Evolutionary conservation across 2,888 invertebrate species (phyloP).

Genomic region (Pyrochroa serraticornis): DNA sequence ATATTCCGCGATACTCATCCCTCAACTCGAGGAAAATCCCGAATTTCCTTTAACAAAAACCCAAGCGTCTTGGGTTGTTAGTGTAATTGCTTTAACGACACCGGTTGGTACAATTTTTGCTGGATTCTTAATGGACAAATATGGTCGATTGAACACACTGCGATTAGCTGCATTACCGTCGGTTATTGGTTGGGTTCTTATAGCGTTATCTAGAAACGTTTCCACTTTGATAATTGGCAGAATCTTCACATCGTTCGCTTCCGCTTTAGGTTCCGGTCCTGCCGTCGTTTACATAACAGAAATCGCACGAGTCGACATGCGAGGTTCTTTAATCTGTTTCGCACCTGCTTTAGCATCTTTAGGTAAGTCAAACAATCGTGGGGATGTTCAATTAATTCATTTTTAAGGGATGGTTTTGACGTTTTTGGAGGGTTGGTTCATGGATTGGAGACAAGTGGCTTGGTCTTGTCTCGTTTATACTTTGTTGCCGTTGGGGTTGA

Average conservation of each 20-base stretch:
- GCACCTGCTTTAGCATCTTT: too few species aligned
- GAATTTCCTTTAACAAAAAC: constrained; percentile 35
- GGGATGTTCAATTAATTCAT: too few species aligned
- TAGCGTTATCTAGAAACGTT: background rate
- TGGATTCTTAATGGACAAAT: background rate
- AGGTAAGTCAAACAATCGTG: too few species aligned
- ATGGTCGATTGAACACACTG: background rate
- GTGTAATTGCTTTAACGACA: background rate
- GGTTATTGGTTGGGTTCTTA: background rate
- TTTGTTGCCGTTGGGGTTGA: constrained; percentile 59
- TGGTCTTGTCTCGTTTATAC: constrained; percentile 63
- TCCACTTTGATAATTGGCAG: background rate
- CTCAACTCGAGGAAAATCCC: constrained; percentile 55
- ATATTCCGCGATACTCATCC: constrained; percentile 63
- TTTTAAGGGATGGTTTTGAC: constrained; percentile 65
- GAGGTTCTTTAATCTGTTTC: too few species aligned
- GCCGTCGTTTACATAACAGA: too few species aligned
- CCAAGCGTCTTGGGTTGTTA: background rate
- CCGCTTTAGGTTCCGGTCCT: too few species aligned
- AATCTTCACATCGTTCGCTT: background rate
- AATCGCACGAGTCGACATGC: too few species aligned
- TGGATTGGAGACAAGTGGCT: constrained; percentile 63
- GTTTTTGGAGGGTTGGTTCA: constrained; percentile 62
- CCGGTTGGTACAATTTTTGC: background rate
- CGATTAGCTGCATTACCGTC: background rate